These are phyloP conservation scores for Characodon lateralis DNA, from an alignment of 2,797 vertebrate genomes.

Conservation along the genomic window DNA sequence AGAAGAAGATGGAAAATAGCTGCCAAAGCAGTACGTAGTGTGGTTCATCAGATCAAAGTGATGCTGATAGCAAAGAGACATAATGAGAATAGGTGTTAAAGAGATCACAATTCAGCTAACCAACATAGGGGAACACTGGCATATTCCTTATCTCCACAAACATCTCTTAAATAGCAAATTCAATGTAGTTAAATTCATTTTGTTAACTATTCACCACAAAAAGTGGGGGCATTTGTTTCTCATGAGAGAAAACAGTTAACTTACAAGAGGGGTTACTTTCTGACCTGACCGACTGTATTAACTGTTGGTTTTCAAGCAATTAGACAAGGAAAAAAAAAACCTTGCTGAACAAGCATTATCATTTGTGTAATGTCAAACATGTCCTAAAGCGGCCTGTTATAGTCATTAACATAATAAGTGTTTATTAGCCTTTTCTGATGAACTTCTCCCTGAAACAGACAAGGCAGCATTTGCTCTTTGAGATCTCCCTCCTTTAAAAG, in stretches of 20 bases:
- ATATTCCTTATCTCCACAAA: slow-evolving; percentile 44
- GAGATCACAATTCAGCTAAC: slow-evolving; percentile 43
- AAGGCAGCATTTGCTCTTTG: background rate
- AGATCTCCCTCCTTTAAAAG: background rate
- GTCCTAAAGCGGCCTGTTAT: slow-evolving; percentile 50
- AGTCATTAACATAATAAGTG: background rate
- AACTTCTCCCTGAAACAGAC: slow-evolving; percentile 1
- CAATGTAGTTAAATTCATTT: background rate
- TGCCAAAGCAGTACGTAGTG: slow-evolving; percentile 39
- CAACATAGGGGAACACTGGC: slow-evolving; percentile 9
- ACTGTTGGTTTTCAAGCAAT: slow-evolving; percentile 63
- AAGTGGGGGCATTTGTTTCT: slow-evolving; percentile 13
- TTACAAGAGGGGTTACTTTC: slow-evolving; percentile 62
- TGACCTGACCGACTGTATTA: slow-evolving; percentile 71
- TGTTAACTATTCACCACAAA: background rate
- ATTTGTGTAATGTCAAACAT: slow-evolving; percentile 66
- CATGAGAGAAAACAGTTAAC: slow-evolving; percentile 75
- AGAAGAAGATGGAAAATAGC: slow-evolving; percentile 32
- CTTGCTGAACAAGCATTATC: slow-evolving; percentile 69
- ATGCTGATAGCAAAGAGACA: slow-evolving; percentile 43
- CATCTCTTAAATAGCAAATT: slow-evolving; percentile 34
- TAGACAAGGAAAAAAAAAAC: slow-evolving; percentile 57
- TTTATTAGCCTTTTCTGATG: background rate
- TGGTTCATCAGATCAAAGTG: slow-evolving; percentile 34
- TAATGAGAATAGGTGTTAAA: slow-evolving; percentile 44